Evolutionary conservation across 2,113 vertebrate species (phyloP).

Genomic region (Trematocara zebra): DNA sequence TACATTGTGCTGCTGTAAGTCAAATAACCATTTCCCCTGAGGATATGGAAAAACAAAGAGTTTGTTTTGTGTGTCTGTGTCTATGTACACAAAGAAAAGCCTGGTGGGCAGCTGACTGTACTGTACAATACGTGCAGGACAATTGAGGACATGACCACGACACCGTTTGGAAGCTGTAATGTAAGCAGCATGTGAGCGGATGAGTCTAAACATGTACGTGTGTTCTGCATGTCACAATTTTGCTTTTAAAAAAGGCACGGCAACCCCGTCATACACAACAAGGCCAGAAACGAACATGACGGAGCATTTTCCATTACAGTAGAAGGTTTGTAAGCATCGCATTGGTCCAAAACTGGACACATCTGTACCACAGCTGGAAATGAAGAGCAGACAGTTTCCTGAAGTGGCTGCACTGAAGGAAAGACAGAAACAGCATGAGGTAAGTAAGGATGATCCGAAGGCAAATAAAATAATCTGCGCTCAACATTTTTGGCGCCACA

Average conservation of each 20-base stretch:
- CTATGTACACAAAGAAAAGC: conserved; percentile 3
- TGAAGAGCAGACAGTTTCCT: background rate
- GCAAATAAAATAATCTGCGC: background rate
- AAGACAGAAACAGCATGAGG: background rate
- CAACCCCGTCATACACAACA: background rate
- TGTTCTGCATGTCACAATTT: accelerated
- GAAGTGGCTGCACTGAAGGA: too few species aligned
- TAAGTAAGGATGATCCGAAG: background rate
- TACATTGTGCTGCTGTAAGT: conserved; percentile 34
- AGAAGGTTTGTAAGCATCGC: background rate
- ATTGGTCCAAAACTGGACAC: background rate
- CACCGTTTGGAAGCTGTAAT: background rate
- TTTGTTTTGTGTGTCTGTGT: background rate
- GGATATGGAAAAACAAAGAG: background rate
- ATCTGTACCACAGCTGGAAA: background rate
- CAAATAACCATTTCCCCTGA: conserved; percentile 35
- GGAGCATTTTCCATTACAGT: background rate
- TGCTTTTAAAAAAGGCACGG: background rate
- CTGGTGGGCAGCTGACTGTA: background rate
- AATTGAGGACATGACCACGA: background rate
- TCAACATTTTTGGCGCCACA: background rate
- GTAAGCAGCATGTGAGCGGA: background rate
- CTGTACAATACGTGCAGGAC: background rate
- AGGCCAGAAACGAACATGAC: background rate
- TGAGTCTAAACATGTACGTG: background rate